phyloP scores from a whole-genome alignment of 2,113 vertebrate genomes.

The Myiozetetes cayanensis region DNA sequence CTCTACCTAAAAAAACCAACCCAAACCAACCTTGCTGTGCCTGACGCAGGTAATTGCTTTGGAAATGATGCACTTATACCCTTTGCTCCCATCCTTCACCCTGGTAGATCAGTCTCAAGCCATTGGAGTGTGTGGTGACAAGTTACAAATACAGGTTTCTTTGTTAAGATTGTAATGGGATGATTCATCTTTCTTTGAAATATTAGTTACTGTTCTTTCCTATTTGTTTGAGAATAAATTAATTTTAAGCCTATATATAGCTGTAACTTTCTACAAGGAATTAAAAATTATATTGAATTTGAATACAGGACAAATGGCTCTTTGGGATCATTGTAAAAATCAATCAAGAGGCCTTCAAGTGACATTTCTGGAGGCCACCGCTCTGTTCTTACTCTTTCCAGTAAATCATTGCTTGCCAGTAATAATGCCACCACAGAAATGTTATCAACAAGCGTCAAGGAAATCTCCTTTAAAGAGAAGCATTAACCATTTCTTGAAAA shows the following conservation, averaged over 20 bases:
- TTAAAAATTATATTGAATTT: background rate
- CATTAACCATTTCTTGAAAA: background rate
- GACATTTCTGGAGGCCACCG: conserved; percentile 30
- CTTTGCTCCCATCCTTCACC: background rate
- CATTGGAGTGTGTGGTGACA: background rate
- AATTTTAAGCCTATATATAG: background rate
- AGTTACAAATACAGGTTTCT: background rate
- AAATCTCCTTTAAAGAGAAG: background rate
- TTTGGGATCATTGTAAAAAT: background rate
- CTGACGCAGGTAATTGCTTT: background rate
- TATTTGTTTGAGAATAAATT: background rate
- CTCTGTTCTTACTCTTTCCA: conserved; percentile 23
- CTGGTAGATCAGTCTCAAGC: background rate
- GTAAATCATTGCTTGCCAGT: background rate
- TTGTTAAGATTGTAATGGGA: background rate
- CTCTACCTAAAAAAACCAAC: background rate
- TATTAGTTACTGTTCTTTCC: background rate
- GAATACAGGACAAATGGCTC: background rate
- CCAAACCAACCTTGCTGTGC: background rate
- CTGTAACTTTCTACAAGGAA: background rate
- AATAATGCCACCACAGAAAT: background rate
- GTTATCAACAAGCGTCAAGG: background rate
- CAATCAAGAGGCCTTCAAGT: conserved; percentile 34
- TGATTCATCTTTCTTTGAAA: background rate
- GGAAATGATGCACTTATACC: background rate